These are phyloP conservation scores for Aspidiotus destructor DNA, from an alignment of 2,888 invertebrate species.

Conservation along the genomic window DNA sequence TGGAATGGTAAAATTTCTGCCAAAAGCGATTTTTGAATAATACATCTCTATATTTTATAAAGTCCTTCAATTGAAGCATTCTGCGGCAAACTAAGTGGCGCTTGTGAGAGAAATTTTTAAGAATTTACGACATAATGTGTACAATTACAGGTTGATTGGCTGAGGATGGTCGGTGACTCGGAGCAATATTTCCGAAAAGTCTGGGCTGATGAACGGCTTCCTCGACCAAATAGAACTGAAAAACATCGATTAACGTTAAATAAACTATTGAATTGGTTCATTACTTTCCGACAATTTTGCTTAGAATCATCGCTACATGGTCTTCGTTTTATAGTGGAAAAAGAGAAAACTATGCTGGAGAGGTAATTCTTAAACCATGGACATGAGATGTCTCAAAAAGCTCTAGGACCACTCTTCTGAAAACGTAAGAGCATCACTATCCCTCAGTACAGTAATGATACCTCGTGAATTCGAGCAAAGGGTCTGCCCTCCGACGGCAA, in stretches of 20 bases:
- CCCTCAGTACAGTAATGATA: no score
- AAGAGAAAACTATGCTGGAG: constrained; percentile 10
- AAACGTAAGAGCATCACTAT: no score
- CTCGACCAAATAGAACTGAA: neutral
- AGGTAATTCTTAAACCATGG: constrained; percentile 2
- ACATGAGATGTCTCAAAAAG: neutral
- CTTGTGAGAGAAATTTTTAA: neutral
- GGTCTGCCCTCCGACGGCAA: no score
- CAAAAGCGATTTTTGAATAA: no score
- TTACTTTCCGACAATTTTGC: constrained; percentile 12
- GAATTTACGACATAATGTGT: constrained; percentile 9
- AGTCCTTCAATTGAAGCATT: no score
- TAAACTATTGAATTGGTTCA: neutral
- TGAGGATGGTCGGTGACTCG: constrained; percentile 7
- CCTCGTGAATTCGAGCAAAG: no score
- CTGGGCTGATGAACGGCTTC: neutral
- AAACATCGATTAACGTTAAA: neutral
- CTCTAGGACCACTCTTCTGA: no score
- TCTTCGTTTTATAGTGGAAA: constrained; percentile 10
- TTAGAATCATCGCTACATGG: constrained; percentile 12
- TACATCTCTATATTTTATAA: no score
- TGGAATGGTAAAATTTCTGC: no score
- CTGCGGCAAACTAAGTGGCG: no score
- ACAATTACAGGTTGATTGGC: constrained; percentile 16
- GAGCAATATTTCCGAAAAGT: constrained; percentile 17